phyloP scores from a whole-genome alignment of 2,888 invertebrate species.

The Sarcophaga caerulescens region DNA sequence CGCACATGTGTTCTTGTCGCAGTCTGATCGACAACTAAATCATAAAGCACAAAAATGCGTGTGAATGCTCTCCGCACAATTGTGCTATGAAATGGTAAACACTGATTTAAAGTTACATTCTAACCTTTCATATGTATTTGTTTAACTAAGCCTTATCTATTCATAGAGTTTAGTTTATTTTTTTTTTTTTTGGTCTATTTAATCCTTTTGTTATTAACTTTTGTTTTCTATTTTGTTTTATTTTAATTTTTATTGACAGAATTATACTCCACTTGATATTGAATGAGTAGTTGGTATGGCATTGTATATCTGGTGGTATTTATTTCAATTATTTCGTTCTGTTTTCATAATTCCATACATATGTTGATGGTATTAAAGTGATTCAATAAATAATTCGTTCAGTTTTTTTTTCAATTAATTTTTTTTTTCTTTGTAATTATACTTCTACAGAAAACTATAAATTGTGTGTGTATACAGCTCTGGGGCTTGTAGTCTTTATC shows the following conservation, averaged over 20 bases:
- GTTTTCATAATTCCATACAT: constrained; percentile 8
- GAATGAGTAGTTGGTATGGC: neutral
- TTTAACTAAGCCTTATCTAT: neutral
- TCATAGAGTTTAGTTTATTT: neutral
- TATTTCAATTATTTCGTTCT: neutral
- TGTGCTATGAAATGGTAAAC: too few relatives aligned
- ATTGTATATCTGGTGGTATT: neutral
- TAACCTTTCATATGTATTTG: too few relatives aligned
- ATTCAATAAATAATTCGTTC: neutral
- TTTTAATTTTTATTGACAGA: neutral
- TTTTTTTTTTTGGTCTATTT: too few relatives aligned
- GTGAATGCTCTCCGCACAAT: too few relatives aligned
- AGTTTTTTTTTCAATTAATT: neutral
- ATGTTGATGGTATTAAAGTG: constrained; percentile 5
- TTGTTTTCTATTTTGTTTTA: too few relatives aligned
- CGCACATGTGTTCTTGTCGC: too few relatives aligned
- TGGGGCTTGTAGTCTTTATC: neutral
- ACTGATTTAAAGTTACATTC: too few relatives aligned
- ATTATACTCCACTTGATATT: neutral
- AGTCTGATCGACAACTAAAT: too few relatives aligned
- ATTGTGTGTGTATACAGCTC: neutral
- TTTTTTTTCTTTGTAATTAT: neutral
- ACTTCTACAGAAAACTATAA: neutral
- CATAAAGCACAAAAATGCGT: too few relatives aligned
- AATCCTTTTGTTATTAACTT: too few relatives aligned